phyloP scores from a whole-genome alignment of 1,140 invertebrate genomes.

The Brachionus sp. region DNA sequence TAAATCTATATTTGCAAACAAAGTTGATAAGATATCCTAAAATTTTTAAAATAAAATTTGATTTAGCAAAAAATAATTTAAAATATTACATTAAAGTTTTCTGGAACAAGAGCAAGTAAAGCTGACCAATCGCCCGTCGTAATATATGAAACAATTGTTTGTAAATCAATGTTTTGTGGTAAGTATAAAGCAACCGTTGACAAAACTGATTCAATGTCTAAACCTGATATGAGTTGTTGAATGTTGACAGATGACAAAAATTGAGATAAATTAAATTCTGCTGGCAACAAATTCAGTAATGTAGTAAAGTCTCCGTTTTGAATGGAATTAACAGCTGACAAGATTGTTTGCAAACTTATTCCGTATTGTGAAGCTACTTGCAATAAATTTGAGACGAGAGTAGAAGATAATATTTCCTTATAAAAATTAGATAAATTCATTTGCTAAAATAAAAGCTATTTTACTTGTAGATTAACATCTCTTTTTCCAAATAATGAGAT shows the following conservation, averaged over 20 bases:
- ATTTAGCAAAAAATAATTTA: no score
- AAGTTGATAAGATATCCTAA: not conserved
- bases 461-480: constrained; percentile 9
- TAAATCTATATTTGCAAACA: not conserved
- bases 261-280: not conserved
- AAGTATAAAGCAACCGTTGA: not conserved
- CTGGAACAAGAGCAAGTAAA: not conserved
- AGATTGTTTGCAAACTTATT: not conserved
- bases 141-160: not conserved
- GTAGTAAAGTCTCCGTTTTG: not conserved
- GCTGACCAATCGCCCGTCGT: not conserved
- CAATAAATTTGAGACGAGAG: not conserved
- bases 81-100: not conserved
- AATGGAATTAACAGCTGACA: not conserved
- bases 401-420: not conserved
- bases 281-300: not conserved
- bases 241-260: not conserved
- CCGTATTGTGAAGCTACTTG: not conserved
- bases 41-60: not conserved
- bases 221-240: not conserved
- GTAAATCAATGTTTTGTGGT: not conserved
- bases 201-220: not conserved
- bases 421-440: not conserved
- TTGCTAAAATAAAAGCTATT: not conserved
- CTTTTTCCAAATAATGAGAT: not conserved